Evolutionary conservation across 2,888 invertebrate species (phyloP), one percentile per base, ranked within the genome.

Genomic region (Macaria notata): DNA sequence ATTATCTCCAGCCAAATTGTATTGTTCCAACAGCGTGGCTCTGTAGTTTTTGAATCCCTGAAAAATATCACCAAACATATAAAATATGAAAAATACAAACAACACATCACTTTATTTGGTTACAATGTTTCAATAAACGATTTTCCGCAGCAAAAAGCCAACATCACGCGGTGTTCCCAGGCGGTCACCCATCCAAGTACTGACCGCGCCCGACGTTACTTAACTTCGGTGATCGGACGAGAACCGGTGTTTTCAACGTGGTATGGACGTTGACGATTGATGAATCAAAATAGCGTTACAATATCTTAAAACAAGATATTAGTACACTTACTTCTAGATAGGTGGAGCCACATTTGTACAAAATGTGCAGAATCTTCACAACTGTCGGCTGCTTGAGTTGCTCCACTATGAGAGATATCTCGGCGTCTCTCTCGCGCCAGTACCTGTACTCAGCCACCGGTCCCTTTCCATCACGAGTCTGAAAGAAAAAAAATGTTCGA

Each of bases 401-500:
- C 69, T 98, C 97, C 30, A 95, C 94, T 0, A 97, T 84, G 31
- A 95, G 91, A 56, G 96, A 96, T 30, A 97, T 88, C 53, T 95
- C 95, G 0, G 95, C 93, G 76, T 97, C 95, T 62, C 95, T 92
- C 71, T 96, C 95, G 51, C 95, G 93, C 98, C 98, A 98, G 71
- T 96, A 96, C 61, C 95, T 94, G 74, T 96, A 96, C 78, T 98
- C 98, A 0, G 96, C 95, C 54, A 98, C 93, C 0, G 98, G 97
- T 0, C 96, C 96, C 59, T 94, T 93, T 0, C 95, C 96, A 46
- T 93, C 92, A 0, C 94, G 93, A 57, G 92, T 83, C 87, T 87
- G 63, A 1, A 47, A 49, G 53, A 31, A 44, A 9, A 36, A 36
- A 6, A 4, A 36, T 36, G 4, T 36, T 19, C 19, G 19, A 19